Base-by-base conservation (phyloP, 2,888 invertebrate genomes). In the Drosophila lacicola region DNA sequence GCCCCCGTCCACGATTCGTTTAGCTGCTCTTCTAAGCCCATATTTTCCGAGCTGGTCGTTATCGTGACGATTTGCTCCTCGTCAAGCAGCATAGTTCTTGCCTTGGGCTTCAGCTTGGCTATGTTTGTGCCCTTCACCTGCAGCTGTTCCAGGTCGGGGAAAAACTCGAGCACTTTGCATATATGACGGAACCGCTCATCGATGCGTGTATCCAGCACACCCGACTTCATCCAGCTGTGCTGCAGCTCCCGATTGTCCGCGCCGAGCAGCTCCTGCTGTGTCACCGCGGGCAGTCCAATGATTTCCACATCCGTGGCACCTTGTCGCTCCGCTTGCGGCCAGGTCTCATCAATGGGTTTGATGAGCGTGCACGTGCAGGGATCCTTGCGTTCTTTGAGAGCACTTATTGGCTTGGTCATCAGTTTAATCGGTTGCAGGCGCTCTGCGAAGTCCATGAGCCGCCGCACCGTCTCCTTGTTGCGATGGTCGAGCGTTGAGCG, bases 401-500 rank as follows among this genome's bases (percentile, higher is more conserved):
- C 54, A 1, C 36, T 19, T 0, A 58, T 13, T 1, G 67, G 44
- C 25, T 62, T 78, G 0, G 0, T 4, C 4, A 21, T 17, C 33
- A 90, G 39, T 0, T 14, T 70, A 0, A 68, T 50, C 0, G 83
- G 68, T 10, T 70, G 56, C 64, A 90, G 51, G 25, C 91, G 83
- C 0, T 87, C 82, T 0, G 90, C 89, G 39, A 82, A 91, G 65
- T 90, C 91, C 57, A 91, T 39, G 1, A 91, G 9, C 2, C 83
- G 89, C 29, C 82, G 64, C 2, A 91, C 66, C 1, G 78, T 90
- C 60, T 87, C 78, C 51, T 81, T 88, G 49, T 91, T 78, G 9
- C 88, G 80, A 19, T 90, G 80, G 13, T 91, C 88, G 2, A 89
- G 51, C 0, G 91, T 91, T 0, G 68, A 68, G 5, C 74, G 66